Evolutionary conservation across 1,140 invertebrate species (phyloP), one percentile per base, ranked within the genome.

Genomic region (Gerris buenoi): DNA sequence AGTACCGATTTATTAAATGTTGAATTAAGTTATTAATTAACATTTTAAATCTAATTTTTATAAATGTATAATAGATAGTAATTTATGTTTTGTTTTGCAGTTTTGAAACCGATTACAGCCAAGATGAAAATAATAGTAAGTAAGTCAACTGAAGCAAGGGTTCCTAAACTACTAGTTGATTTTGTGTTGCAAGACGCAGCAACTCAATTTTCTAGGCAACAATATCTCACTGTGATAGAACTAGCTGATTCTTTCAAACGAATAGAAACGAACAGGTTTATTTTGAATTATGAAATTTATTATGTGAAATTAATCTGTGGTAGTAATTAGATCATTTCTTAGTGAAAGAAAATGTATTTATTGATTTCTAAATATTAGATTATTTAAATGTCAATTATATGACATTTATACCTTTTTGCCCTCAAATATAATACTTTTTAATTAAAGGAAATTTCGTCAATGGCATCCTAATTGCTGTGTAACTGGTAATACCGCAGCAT

Each of bases 51-150:
- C 18, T 46, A 46, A 18, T 46, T 46, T 46, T 46, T 46, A 46
- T 18, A 46, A 46, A 46, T 18, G 5, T 46, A 18, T 46, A 10
- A 46, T 18, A 46, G 18, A 46, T 46, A 46, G 5, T 46, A 46
- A 46, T 46, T 5, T 46, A 46, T 10, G 18, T 46, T 46, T 46
- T 46, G 33, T 46, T 18, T 46, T 46, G 33, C 33, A 46, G 33
- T 88, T 69, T 70, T 88, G 29, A 86, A 88, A 73, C 88, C 88
- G 22, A 83, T 89, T 46, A 86, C 87, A 0, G 84, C 86, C 57
- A 90, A 91, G 75, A 83, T 89, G n/a, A 90, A 90, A 78, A 81
- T 91, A 27, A 86, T 90, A 25, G 84, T 91, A 63, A 90, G 86
- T 70, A 86, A 87, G 72, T 85, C 85, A 2, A 85, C 83, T 29